Evolutionary conservation across 2,888 invertebrate species (phyloP), one percentile per base, ranked within the genome.

Genomic region (Scaptodrosophila latifasciaeformis): DNA sequence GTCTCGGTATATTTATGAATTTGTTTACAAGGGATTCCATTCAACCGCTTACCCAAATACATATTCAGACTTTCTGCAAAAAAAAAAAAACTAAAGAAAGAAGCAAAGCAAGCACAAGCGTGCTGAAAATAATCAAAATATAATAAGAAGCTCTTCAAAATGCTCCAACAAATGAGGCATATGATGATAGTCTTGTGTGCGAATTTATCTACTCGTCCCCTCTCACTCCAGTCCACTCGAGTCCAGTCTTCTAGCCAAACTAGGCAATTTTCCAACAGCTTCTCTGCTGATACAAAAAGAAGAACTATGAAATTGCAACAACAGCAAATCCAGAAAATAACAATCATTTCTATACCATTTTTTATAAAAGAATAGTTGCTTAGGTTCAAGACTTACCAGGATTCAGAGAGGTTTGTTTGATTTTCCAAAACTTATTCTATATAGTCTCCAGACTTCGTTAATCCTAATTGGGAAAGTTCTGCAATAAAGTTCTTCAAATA

Each of bases 81-180:
- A n/a, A n/a, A n/a, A n/a, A n/a, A n/a, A 3, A 6, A 6, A 30
- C 30, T 34, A 13, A 13, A 34, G 2, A 34, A 13, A 34, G 13
- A 34, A 13, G 34, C 15, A 34, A n/a, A n/a, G n/a, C 37, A 37
- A 24, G 5, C 56, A 56, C 61, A 76, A 58, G 72, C 72, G 65
- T 76, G 72, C 70, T 55, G 63, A 63, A 72, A 62, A 72, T 72
- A 72, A 72, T 72, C 72, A 76, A 63, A 76, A 56, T 58, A 67
- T 72, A 72, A 72, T 72, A 72, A 72, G 72, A 62, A 62, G 72
- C 65, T 69, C 65, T 65, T 65, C 49, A 59, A 62, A 58, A 62
- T 70, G 67, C 72, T 72, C 65, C 13, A 72, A 67, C 72, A 76
- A 72, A 72, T 72, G 72, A 70, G 65, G 58, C 76, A 67, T 76